A percentile compares a stretch with the other conserved stretches of the same genome.
These are phyloP conservation scores for Mormyrus iriodes DNA, from an alignment of 2,113 vertebrate species.

Conservation along the genomic window DNA sequence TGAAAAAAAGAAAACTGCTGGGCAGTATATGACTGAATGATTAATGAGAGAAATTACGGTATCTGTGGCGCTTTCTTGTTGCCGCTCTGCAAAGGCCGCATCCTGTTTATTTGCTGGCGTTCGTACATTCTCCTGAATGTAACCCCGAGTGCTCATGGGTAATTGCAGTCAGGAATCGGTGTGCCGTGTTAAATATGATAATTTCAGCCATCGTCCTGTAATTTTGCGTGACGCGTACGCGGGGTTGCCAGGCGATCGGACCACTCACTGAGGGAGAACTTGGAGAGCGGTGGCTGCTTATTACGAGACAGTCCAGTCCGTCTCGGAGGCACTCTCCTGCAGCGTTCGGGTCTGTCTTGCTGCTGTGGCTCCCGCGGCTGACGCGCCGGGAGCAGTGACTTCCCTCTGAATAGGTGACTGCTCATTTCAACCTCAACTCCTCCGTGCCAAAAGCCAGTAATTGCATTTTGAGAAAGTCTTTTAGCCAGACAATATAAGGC, in stretches of 20 bases:
- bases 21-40: background rate
- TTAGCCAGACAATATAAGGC: constrained; percentile 52
- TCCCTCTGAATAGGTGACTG: constrained; percentile 64
- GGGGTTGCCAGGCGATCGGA: background rate
- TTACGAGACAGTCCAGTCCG: background rate
- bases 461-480: constrained; percentile 57
- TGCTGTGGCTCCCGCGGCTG: background rate
- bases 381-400: constrained; percentile 45
- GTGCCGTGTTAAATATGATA: background rate
- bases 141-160: constrained; percentile 1
- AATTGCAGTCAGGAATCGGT: background rate
- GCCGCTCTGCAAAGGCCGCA: background rate
- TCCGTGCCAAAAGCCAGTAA: constrained; percentile 63
- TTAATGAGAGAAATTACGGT: background rate
- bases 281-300: background rate
- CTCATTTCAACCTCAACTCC: constrained; percentile 54
- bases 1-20: background rate
- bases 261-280: background rate
- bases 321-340: background rate
- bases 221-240: background rate
- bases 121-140: background rate
- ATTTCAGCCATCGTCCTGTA: background rate
- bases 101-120: background rate
- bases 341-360: background rate
- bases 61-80: background rate